phyloP scores from a whole-genome alignment of 2,113 vertebrate species.

The Fukomys damarensis region DNA sequence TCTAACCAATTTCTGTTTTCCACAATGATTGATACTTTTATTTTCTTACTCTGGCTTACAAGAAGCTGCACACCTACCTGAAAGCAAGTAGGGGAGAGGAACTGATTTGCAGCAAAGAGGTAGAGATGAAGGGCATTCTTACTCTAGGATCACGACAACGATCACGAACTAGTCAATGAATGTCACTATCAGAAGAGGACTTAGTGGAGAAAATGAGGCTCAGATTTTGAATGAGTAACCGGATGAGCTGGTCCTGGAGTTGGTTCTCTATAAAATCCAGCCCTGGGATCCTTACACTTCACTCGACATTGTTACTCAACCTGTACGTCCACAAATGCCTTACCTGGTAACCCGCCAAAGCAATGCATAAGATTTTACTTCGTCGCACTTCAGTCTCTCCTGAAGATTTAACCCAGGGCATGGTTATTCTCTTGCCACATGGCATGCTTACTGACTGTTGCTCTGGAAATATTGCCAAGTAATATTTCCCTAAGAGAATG shows the following conservation, averaged over 20 bases:
- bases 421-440: not conserved
- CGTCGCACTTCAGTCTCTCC: not conserved
- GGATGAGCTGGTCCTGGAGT: not conserved
- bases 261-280: no score
- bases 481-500: not conserved
- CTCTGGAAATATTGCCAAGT: not conserved
- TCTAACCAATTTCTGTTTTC: not conserved
- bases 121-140: not conserved
- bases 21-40: not conserved
- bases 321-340: not conserved
- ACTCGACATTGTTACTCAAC: not conserved
- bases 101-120: not conserved
- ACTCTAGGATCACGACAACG: not conserved
- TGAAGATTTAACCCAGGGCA: not conserved
- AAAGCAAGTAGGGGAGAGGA: not conserved
- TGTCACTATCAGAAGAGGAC: not conserved
- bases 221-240: not conserved
- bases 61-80: not conserved
- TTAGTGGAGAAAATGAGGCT: not conserved
- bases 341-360: not conserved
- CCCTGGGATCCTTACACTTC: not conserved
- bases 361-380: not conserved
- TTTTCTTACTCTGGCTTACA: not conserved
- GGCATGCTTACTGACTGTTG: not conserved
- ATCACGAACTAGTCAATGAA: not conserved